Percentiles rank a stretch among this genome's conserved stretches.
These are phyloP conservation scores for Tamias sibiricus DNA, from an alignment of 2,113 vertebrate genomes.

Conservation along the genomic window DNA sequence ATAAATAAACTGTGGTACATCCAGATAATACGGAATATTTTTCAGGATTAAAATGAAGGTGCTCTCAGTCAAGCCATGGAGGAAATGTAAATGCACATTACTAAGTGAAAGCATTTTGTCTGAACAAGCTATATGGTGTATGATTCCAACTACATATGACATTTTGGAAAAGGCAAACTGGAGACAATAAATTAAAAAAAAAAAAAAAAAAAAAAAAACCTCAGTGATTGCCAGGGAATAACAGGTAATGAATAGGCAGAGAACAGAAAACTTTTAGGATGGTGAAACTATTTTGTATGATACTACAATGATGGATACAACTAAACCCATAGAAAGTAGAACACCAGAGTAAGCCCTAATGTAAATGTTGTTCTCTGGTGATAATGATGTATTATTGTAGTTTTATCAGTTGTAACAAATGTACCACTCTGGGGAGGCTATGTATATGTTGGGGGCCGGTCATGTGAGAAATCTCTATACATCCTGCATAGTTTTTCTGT, in stretches of 20 bases:
- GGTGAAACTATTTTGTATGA: neutral
- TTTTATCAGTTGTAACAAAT: neutral
- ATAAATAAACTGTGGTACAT: neutral
- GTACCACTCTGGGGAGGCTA: neutral
- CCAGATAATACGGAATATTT: neutral
- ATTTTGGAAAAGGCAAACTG: neutral
- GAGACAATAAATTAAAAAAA: too few relatives aligned
- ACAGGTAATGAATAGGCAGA: neutral
- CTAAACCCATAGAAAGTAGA: too few relatives aligned
- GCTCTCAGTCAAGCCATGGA: neutral
- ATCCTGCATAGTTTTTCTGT: neutral
- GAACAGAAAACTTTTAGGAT: too few relatives aligned
- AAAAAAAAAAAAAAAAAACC: too few relatives aligned
- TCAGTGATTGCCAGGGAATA: neutral
- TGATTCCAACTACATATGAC: neutral
- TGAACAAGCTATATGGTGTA: neutral
- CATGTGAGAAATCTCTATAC: neutral
- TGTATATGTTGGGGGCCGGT: too few relatives aligned
- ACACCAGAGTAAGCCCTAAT: too few relatives aligned
- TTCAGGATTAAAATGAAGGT: neutral
- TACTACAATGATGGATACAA: rapidly evolving
- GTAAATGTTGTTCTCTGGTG: neutral
- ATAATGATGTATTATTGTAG: neutral
- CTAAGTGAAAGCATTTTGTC: neutral
- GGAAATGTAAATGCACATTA: neutral